A percentile compares a stretch with the other conserved stretches of the same genome.
These are phyloP conservation scores for Cassiopea xamachana DNA, from an alignment of 30 jellyfish, hydroid and myxozoan genomes.

Conservation along the genomic window DNA sequence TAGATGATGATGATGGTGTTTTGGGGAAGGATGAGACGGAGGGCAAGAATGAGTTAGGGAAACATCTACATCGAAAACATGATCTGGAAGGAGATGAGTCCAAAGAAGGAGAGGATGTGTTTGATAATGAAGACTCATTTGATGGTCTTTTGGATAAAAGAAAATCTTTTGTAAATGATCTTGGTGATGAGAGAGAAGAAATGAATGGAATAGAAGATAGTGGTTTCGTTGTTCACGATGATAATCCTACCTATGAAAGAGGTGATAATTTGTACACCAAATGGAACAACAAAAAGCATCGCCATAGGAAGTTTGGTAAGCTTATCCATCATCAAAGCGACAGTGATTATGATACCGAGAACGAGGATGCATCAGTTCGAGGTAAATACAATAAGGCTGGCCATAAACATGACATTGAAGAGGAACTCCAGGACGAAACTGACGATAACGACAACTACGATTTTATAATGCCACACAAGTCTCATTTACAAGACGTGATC, in stretches of 20 bases:
- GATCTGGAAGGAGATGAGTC: neutral
- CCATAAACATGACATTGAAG: slow-evolving; percentile 12
- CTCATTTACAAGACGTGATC: slow-evolving; percentile 27
- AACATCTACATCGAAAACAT: neutral
- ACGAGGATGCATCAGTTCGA: neutral
- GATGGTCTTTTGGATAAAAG: neutral
- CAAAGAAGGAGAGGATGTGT: neutral
- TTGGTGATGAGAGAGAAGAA: slow-evolving; percentile 36
- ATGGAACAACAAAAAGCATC: slow-evolving; percentile 1
- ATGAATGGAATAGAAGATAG: neutral
- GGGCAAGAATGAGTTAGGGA: neutral
- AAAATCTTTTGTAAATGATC: slow-evolving; percentile 13
- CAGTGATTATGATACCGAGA: neutral
- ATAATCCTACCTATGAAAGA: slow-evolving; percentile 37
- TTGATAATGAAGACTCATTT: neutral
- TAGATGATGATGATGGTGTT: neutral
- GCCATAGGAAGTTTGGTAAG: neutral
- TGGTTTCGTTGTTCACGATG: slow-evolving; percentile 53
- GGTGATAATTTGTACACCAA: neutral
- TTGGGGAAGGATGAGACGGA: neutral
- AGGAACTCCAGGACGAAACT: neutral
- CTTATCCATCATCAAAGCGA: neutral
- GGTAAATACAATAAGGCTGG: neutral
- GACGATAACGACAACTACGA: slow-evolving; percentile 41
- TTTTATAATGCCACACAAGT: slow-evolving; percentile 44